phyloP scores from a whole-genome alignment of 37 sponge, comb jelly and placozoan genomes.

The Beroe forskalii region DNA sequence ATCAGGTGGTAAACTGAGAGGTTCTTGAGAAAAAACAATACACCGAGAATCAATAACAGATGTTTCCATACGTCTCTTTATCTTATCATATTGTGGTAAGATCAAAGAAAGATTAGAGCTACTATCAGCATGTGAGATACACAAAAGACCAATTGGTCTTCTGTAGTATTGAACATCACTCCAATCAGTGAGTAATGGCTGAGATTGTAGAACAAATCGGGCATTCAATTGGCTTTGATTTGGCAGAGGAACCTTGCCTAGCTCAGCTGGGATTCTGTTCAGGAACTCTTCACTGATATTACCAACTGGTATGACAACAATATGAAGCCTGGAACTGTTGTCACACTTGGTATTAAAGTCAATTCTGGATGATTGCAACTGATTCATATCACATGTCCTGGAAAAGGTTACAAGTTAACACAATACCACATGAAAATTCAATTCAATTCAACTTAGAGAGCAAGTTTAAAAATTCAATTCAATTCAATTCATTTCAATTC shows the following conservation, averaged over 20 bases:
- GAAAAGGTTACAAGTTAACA: too few species aligned
- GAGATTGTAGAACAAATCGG: constrained; percentile 12
- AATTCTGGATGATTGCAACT: background rate
- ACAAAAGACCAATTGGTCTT: constrained; percentile 31
- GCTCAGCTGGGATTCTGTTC: background rate
- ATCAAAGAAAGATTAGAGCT: background rate
- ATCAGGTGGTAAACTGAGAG: constrained; percentile 11
- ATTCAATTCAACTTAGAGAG: too few species aligned
- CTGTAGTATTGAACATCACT: constrained; percentile 44
- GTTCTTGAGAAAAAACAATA: constrained; percentile 7
- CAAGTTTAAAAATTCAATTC: too few species aligned
- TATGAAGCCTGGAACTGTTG: constrained; percentile 18
- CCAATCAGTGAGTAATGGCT: constrained; percentile 55
- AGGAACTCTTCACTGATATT: constrained; percentile 30
- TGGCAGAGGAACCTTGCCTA: constrained; percentile 46
- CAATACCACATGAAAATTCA: too few species aligned
- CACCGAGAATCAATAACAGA: constrained; percentile 47
- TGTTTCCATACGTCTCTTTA: constrained; percentile 15
- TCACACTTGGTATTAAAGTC: constrained; percentile 53
- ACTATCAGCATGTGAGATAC: background rate
- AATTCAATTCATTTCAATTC: too few species aligned
- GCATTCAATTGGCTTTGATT: constrained; percentile 47
- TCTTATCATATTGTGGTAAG: constrained; percentile 30
- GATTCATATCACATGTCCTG: constrained; percentile 43
- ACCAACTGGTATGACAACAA: constrained; percentile 7